A percentile compares a stretch with the other conserved stretches of the same genome.
These are phyloP conservation scores for Monochamus alternatus DNA, from an alignment of 2,888 invertebrate species.

Conservation along the genomic window DNA sequence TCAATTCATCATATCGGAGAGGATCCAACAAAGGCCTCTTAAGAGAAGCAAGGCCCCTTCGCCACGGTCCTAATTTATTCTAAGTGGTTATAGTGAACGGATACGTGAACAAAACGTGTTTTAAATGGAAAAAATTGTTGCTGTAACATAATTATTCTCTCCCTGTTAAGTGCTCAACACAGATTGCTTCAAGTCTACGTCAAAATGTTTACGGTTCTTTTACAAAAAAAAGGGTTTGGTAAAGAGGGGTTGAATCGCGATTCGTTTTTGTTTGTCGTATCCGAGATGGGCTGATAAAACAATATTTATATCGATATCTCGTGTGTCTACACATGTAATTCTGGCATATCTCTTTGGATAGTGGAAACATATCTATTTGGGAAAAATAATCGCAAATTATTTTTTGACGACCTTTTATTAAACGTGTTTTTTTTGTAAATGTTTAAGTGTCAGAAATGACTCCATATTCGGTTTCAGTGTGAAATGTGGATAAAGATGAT, in stretches of 20 bases:
- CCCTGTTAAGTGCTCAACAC: conserved; percentile 3
- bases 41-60: background rate
- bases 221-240: background rate
- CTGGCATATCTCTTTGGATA: background rate
- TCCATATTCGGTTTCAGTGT: too few relatives aligned
- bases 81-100: background rate
- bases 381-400: too few relatives aligned
- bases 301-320: too few relatives aligned
- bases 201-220: background rate
- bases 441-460: too few relatives aligned
- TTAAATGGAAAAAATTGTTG: conserved; percentile 1
- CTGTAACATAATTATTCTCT: conserved; percentile 1
- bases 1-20: conserved; percentile 24
- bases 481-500: too few relatives aligned
- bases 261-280: too few relatives aligned
- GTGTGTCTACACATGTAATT: background rate
- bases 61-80: conserved; percentile 15
- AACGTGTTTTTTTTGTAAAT: too few relatives aligned
- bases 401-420: too few relatives aligned
- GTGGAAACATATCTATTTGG: background rate
- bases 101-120: background rate
- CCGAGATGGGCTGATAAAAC: background rate
- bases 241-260: background rate
- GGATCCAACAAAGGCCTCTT: background rate
- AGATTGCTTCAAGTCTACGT: conserved; percentile 10